Base-by-base conservation (phyloP, 2,797 vertebrate species). In the Manis pentadactyla region DNA sequence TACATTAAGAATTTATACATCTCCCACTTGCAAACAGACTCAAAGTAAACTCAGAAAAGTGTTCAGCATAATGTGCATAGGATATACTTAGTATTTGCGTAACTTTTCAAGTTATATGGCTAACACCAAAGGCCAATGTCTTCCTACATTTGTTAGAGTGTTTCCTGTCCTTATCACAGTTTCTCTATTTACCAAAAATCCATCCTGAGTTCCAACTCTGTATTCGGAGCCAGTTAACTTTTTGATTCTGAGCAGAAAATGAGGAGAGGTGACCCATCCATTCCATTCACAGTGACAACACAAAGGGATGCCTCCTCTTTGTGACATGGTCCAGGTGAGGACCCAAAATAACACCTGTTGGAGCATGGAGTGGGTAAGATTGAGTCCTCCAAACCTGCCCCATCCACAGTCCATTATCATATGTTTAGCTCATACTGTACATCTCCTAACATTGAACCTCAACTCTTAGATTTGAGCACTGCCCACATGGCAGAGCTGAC, bases 71-170 rank as follows among this genome's bases (percentile, higher is more conserved):
- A 68, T 68, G 83, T 95, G 97, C 86, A n/a, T 19, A 98, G 96
- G 97, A 86, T 90, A 69, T 53, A 87, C 46, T 91, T 90, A 92
- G 81, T 93, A 85, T 95, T 95, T 98, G 98, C 97, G 97, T 98
- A 98, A 93, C 88, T 81, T 92, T 53, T 73, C 94, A 93, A 90
- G 97, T 94, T 92, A 90, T 97, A 98, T 98, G 98, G 97, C 98
- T 98, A 97, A 94, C 77, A 88, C 78, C 77, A 92, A 96, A 98
- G 98, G 97, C 89, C 87, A 94, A 49, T 42, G 90, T 97, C 95
- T 95, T 94, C 94, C 95, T 85, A 77, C n/a, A 87, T 31, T 25
- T 63, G 64, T 29, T 29, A 1, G 6, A 37, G 34, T 14, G 51
- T 73, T 37, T 83, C 73, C 17, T 10, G 18, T 37, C 34, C 53